Percentiles rank a stretch among this genome's conserved stretches.
Conservation (phyloP, 2,113 vertebrate genomes). For the Dasyurus viverrinus region DNA sequence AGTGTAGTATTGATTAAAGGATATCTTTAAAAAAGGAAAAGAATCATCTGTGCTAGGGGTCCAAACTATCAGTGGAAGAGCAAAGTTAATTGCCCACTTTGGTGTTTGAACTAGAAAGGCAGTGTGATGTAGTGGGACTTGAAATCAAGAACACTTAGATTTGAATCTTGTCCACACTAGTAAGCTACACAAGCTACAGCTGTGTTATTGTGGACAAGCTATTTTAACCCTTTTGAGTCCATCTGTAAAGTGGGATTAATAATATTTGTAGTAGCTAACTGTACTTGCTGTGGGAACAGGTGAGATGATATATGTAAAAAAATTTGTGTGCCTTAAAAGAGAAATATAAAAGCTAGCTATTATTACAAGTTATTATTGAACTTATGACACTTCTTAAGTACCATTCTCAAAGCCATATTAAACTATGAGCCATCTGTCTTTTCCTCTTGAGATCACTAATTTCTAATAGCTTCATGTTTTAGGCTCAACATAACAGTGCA, state of each 20-base stretch:
- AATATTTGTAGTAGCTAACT: background rate
- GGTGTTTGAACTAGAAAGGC: background rate
- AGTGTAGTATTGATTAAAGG: background rate
- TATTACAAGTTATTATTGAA: background rate
- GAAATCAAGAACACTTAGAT: background rate
- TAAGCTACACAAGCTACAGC: background rate
- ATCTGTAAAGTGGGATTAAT: background rate
- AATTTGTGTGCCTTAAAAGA: background rate
- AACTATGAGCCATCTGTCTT: constrained; percentile 16
- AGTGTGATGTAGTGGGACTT: background rate
- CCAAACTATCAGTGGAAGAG: background rate
- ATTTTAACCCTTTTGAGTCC: background rate
- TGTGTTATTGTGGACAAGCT: background rate
- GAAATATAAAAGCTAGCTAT: background rate
- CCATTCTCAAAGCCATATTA: background rate
- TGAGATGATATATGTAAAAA: background rate
- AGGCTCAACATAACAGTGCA: constrained; percentile 47
- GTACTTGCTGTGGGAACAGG: background rate
- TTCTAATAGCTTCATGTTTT: constrained; percentile 19
- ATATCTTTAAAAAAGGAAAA: background rate
- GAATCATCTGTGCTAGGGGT: background rate
- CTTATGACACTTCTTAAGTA: background rate
- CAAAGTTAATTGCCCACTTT: background rate
- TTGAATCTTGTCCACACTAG: background rate
- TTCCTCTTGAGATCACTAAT: constrained; percentile 42